Conservation (phyloP, 2,113 vertebrate species). For the Trichomycterus rosablanca region DNA sequence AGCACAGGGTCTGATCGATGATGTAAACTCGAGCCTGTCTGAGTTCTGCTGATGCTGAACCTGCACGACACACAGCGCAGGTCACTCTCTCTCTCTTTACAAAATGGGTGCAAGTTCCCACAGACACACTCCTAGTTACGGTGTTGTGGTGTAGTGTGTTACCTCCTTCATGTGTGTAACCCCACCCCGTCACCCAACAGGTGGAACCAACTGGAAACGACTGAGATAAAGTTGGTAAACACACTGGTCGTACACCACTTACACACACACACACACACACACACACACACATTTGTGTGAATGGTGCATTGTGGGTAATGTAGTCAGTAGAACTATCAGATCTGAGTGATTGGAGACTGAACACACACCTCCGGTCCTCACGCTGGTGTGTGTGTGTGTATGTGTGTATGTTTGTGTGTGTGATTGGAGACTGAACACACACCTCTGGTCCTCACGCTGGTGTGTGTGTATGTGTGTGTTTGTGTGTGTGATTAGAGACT, state of each 20-base stretch:
- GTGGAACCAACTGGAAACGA: conserved; percentile 55
- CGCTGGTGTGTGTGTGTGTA: not conserved
- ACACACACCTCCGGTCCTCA: conserved; percentile 1
- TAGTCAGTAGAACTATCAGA: no score
- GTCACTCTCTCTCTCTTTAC: no score
- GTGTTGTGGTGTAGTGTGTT: not conserved
- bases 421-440: not conserved
- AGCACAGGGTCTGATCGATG: conserved; percentile 60
- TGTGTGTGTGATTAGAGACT: no score
- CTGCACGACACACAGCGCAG: conserved; percentile 47
- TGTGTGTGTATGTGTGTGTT: no score
- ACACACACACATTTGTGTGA: conserved; percentile 5
- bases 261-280: conserved; percentile 24
- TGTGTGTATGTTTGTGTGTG: no score
- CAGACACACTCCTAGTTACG: not conserved
- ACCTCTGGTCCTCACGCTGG: conserved; percentile 60
- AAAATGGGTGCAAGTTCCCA: not conserved
- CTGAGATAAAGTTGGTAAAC: conserved; percentile 59
- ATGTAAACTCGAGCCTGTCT: conserved; percentile 65
- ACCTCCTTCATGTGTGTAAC: conserved; percentile 62
- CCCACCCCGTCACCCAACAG: conserved; percentile 76
- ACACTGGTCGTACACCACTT: conserved; percentile 65
- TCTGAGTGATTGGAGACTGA: no score
- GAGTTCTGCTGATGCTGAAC: conserved; percentile 52
- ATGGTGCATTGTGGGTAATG: no score